Evolutionary conservation across 2,113 vertebrate genomes (phyloP), one percentile per base, ranked within the genome.

Genomic region (Siniperca chuatsi): DNA sequence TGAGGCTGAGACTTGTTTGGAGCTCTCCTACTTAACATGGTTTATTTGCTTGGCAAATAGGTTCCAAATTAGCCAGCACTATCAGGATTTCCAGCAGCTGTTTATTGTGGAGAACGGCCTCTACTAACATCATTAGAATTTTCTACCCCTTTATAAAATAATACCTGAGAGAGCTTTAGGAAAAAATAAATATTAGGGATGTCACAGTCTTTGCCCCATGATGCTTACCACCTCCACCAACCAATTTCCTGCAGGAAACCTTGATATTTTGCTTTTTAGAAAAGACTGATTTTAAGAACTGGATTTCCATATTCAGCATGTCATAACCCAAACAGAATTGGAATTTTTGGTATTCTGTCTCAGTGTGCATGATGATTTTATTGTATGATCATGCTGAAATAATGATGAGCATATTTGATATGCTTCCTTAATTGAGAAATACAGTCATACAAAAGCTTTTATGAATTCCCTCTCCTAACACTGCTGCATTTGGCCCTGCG

Each of bases 331-430:
- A 40, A 40, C 11, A 12, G 58, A 76, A 25, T 74, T 55, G 2
- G 23, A 55, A 20, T 55, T 33, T 42, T 37, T 20, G 8, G 12
- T 52, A 29, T 68, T 35, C n/a, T 20, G 60, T 61, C 64, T 46
- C 7, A 48, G 21, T 4, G 23, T 66, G 33, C 46, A 29, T 60
- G 42, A 20, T 58, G 57, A 7, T 60, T 64, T 64, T 11, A 61
- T 84, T 37, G 52, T 52, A 33, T 40, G n/a, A 75, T 37, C 15
- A 25, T 25, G 37, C 29, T 68, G 55, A 76, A 76, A 54, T 78
- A 83, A 80, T 48, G 62, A 68, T 78, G 61, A 52, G 23, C 78
- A 21, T 25, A 79, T 68, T 73, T 40, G 0, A 1, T 13, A 7
- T n/a, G 73, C 8, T 67, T 54, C 65, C 20, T 69, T 71, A 20